A percentile compares a stretch with the other conserved stretches of the same genome.
These are phyloP conservation scores for Indicator indicator DNA, from an alignment of 2,113 vertebrate species.

Conservation along the genomic window DNA sequence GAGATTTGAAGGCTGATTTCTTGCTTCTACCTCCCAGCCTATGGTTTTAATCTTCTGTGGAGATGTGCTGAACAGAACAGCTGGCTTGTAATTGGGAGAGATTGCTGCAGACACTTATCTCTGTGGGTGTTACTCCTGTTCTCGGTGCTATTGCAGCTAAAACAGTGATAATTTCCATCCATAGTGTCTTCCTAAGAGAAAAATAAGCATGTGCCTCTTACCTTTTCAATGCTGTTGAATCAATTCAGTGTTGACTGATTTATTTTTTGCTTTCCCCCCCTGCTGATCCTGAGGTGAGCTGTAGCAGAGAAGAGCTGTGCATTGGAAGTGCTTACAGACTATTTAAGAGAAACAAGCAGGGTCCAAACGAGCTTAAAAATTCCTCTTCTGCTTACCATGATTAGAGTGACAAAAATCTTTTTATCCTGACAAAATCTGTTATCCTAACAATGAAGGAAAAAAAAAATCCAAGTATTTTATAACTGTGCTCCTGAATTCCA, in stretches of 20 bases:
- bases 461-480: background rate
- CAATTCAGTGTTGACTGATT: background rate
- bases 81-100: background rate
- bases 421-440: background rate
- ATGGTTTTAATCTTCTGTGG: background rate
- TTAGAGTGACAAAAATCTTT: background rate
- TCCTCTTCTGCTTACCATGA: background rate
- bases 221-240: background rate
- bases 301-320: background rate
- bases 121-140: background rate
- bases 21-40: background rate
- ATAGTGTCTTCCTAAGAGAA: background rate
- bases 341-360: background rate
- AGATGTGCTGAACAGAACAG: background rate
- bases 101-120: conserved; percentile 4
- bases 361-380: background rate
- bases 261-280: rapidly evolving
- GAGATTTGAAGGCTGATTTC: background rate
- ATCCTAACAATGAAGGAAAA: background rate
- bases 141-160: background rate
- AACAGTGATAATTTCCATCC: background rate
- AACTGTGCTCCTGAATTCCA: background rate
- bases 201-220: background rate
- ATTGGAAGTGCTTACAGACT: background rate
- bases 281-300: background rate